Conservation (phyloP, 2,797 vertebrate species). For the Steatocranus sp. region DNA sequence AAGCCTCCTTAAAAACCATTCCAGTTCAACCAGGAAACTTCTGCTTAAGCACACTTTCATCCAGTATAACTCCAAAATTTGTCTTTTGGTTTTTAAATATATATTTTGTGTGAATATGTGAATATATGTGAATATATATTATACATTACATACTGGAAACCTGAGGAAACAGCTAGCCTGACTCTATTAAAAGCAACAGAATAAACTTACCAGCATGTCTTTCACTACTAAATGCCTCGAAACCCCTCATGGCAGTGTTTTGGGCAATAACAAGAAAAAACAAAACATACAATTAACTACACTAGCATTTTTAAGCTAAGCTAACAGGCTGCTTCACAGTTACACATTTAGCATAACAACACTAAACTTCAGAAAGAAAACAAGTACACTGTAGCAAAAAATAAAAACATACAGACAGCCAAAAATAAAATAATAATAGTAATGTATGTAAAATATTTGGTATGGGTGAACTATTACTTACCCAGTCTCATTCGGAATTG, state of each 20-base stretch:
- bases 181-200: background rate
- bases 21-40: background rate
- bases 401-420: background rate
- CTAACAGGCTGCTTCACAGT: background rate
- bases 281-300: background rate
- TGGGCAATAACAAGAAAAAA: background rate
- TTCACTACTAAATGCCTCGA: background rate
- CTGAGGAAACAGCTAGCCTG: background rate
- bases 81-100: background rate
- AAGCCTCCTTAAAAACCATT: background rate
- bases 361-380: background rate
- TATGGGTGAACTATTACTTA: background rate
- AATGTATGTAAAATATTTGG: background rate
- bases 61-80: background rate
- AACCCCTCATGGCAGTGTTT: background rate
- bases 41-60: background rate
- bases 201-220: background rate
- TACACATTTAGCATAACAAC: background rate
- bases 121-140: too few relatives aligned
- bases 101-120: too few relatives aligned
- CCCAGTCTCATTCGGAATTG: background rate
- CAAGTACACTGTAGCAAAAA: background rate
- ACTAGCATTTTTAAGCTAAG: background rate
- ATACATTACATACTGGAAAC: background rate
- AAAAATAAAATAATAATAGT: background rate